Conservation (phyloP, 2,888 invertebrate genomes). For the Melanchra persicariae region DNA sequence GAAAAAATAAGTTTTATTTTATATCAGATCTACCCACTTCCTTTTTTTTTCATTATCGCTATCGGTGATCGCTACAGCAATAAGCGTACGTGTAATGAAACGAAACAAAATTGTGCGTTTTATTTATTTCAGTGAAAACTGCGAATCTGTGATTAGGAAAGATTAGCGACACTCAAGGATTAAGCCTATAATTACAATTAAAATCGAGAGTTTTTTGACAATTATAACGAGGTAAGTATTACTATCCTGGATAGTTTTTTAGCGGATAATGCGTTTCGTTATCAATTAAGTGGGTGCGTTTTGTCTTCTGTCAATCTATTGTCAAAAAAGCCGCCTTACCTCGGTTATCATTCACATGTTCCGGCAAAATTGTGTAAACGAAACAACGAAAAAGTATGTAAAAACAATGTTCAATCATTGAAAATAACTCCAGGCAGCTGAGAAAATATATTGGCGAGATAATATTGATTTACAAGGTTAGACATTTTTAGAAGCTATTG, state of each 20-base stretch:
- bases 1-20: too few relatives aligned
- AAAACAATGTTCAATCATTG: slow-evolving; percentile 9
- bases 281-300: neutral
- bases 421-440: neutral
- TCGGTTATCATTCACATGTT: slow-evolving; percentile 3
- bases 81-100: neutral
- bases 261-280: slow-evolving; percentile 37
- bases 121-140: too few relatives aligned
- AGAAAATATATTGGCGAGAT: neutral
- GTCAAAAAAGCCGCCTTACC: slow-evolving; percentile 64
- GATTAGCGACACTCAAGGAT: too few relatives aligned
- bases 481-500: slow-evolving; percentile 1
- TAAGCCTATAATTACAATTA: too few relatives aligned
- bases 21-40: too few relatives aligned
- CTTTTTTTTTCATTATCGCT: too few relatives aligned
- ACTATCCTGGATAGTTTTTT: too few relatives aligned
- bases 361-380: slow-evolving; percentile 24
- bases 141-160: too few relatives aligned
- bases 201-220: too few relatives aligned
- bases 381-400: neutral
- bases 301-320: neutral
- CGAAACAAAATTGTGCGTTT: neutral
- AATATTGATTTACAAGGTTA: slow-evolving; percentile 15
- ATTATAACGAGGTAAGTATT: too few relatives aligned
- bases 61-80: neutral